Conservation (phyloP, 1,140 invertebrate genomes). For the Zaprionus kolodkinae region DNA sequence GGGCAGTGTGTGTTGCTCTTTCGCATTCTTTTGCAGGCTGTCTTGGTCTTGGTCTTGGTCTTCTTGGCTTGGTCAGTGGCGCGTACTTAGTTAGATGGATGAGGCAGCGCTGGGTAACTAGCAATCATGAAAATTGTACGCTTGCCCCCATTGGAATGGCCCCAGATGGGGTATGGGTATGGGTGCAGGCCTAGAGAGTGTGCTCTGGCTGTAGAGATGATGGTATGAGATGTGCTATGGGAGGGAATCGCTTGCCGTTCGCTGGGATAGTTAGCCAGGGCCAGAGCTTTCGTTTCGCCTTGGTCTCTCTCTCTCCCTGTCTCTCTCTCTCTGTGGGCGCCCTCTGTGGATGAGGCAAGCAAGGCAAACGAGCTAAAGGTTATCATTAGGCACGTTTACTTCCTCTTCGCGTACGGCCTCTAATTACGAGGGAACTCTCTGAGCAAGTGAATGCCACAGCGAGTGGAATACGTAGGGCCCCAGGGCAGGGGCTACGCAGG, state of each 20-base stretch:
- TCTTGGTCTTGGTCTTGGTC: neutral
- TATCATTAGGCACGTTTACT: slow-evolving; percentile 79
- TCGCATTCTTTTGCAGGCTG: slow-evolving; percentile 20
- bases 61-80: slow-evolving; percentile 69
- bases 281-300: slow-evolving; percentile 37
- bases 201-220: neutral
- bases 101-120: slow-evolving; percentile 56
- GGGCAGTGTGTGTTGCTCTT: slow-evolving; percentile 17
- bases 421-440: slow-evolving; percentile 57
- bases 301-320: too few species aligned
- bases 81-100: slow-evolving; percentile 71
- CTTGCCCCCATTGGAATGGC: slow-evolving; percentile 34
- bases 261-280: slow-evolving; percentile 4
- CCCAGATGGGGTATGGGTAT: neutral
- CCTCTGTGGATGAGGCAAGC: slow-evolving; percentile 26
- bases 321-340: slow-evolving; percentile 13
- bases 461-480: slow-evolving; percentile 18
- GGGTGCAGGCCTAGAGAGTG: neutral
- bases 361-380: slow-evolving; percentile 64
- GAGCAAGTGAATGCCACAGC: slow-evolving; percentile 55
- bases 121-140: slow-evolving; percentile 80
- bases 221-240: slow-evolving; percentile 5
- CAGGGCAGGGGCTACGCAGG: neutral
- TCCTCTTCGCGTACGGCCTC: slow-evolving; percentile 58
- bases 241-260: slow-evolving; percentile 3